Base-by-base conservation (phyloP, 2,113 vertebrate species). In the Candoia aspera region DNA sequence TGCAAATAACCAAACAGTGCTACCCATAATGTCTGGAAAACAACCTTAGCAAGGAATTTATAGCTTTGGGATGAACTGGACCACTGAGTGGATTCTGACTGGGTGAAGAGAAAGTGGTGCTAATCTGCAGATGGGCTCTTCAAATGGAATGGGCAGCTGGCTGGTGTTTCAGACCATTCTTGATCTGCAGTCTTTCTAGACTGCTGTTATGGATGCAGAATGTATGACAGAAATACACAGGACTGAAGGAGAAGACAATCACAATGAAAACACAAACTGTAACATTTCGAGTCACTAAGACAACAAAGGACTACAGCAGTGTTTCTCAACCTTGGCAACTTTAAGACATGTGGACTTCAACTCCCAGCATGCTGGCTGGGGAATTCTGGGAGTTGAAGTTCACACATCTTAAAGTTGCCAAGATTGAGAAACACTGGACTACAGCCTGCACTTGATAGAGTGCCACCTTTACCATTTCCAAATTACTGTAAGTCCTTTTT, bases 1-100 rank as follows among this genome's bases (percentile, higher is more conserved):
- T 90, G 53, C 92, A 68, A 46, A 91, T 91, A 85, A 64, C 73
- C 17, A 64, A 90, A 60, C 2, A n/a, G n/a, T 46, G 91, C 6
- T 0, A 8, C 6, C 87, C 4, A 10, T 9, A 64, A 90, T 87
- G 62, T 90, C 54, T 15, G 33, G n/a, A 33, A 91, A 59, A 64
- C 17, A 84, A 88, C 64, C 58, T 88, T 21, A 91, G 54, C 62
- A 92, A 37, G 49, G 11, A 19, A 0, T 1, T 37, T 84, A 79
- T 37, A 88, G 42, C 10, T 62, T 89, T 0, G 0, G 68, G 49
- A 59, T 3, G 64, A 91, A 83, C 42, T 53, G 90, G n/a, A 24
- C 68, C 62, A 33, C 68, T 88, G 68, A 84, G 37, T 64, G 57
- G 5, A n/a, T 88, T 62, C 17, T 93, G 54, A 53, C 29, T 37